phyloP scores from a whole-genome alignment of 2,888 invertebrate genomes.

The Thera obeliscata region DNA sequence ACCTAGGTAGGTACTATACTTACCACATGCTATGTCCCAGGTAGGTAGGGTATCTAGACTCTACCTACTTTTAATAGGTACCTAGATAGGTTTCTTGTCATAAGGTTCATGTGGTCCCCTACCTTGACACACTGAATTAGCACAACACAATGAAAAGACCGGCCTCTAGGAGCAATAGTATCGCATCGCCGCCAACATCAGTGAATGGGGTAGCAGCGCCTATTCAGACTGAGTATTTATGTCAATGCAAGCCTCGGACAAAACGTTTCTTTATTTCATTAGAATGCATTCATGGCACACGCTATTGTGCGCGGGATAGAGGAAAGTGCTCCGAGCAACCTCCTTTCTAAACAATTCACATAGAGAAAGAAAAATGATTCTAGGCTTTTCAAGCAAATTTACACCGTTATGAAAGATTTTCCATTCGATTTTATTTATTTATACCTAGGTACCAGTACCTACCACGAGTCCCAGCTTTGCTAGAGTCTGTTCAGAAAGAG shows the following conservation, averaged over 20 bases:
- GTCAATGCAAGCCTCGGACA: slow-evolving; percentile 60
- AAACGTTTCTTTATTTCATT: slow-evolving; percentile 76
- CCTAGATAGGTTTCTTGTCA: no score
- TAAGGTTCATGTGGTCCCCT: no score
- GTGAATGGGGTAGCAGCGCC: slow-evolving; percentile 49
- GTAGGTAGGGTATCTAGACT: no score
- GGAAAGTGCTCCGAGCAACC: slow-evolving; percentile 47
- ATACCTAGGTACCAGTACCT: neutral
- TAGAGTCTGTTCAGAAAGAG: no score
- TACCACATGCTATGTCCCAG: no score
- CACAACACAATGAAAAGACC: neutral
- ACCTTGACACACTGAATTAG: neutral
- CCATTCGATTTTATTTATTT: no score
- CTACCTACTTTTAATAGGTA: no score
- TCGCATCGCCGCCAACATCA: neutral
- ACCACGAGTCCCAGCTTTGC: no score
- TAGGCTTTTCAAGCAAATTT: neutral
- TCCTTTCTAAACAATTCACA: slow-evolving; percentile 55
- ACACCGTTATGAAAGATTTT: no score
- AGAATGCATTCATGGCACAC: slow-evolving; percentile 61
- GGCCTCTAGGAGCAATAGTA: slow-evolving; percentile 18
- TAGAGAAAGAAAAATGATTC: slow-evolving; percentile 40
- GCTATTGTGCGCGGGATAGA: slow-evolving; percentile 50
- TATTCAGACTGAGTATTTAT: slow-evolving; percentile 57
- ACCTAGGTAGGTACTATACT: no score